A percentile compares a stretch with the other conserved stretches of the same genome.
phyloP scores from a whole-genome alignment of 2,113 vertebrate genomes.

The Holacanthus passer region DNA sequence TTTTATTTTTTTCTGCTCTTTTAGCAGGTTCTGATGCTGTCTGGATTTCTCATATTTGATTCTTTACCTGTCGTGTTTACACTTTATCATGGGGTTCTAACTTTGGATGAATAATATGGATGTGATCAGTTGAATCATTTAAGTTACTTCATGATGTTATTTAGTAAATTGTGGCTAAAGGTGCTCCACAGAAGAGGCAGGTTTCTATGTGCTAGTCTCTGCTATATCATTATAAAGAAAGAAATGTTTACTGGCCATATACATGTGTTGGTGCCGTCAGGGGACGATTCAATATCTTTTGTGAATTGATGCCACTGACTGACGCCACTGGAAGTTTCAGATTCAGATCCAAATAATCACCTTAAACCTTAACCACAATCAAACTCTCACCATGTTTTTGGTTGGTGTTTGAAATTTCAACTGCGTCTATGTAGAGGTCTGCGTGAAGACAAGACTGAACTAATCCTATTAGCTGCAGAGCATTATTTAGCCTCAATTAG shows the following conservation, averaged over 20 bases:
- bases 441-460: not conserved
- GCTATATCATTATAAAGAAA: not conserved
- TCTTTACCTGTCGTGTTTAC: not conserved
- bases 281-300: not conserved
- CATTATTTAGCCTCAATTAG: not conserved
- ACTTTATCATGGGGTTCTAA: not conserved
- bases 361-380: not conserved
- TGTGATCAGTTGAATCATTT: not conserved
- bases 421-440: not conserved
- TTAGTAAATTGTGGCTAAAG: not conserved
- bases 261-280: not conserved
- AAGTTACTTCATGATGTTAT: not conserved
- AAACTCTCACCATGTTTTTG: not conserved
- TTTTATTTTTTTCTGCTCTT: not conserved
- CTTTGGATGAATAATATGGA: not conserved
- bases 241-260: not conserved
- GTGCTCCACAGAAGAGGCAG: not conserved
- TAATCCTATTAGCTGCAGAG: not conserved
- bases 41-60: not conserved
- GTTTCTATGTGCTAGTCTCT: constrained; percentile 3
- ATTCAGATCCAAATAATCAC: not conserved
- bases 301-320: no score
- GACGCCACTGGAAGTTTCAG: not conserved
- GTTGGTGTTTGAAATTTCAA: not conserved
- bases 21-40: not conserved